These are phyloP conservation scores for Phyllotis vaccarum DNA, from an alignment of 2,797 vertebrate genomes.

Conservation along the genomic window DNA sequence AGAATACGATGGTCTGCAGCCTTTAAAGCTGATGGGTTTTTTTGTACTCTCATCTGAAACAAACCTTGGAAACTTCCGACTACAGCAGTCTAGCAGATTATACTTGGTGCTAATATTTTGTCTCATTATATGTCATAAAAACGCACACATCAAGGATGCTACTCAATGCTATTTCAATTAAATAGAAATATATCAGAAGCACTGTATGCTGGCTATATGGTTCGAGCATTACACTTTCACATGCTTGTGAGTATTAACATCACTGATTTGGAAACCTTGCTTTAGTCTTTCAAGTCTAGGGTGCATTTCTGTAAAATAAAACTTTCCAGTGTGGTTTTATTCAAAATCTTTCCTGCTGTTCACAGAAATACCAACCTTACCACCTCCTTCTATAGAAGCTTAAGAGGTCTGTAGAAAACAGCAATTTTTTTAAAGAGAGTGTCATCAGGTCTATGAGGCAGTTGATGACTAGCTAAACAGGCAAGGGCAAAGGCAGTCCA, in stretches of 20 bases:
- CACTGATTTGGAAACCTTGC: slow-evolving; percentile 65
- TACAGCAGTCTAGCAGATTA: slow-evolving; percentile 57
- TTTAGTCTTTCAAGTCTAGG: slow-evolving; percentile 70
- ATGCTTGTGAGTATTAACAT: slow-evolving; percentile 74
- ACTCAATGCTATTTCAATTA: neutral
- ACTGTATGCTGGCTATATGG: neutral
- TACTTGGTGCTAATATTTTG: slow-evolving; percentile 61
- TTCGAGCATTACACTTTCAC: slow-evolving; percentile 47
- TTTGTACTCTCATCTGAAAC: slow-evolving; percentile 73
- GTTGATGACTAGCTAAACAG: neutral
- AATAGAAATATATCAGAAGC: slow-evolving; percentile 42
- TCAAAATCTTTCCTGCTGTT: slow-evolving; percentile 34
- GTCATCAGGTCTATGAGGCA: neutral
- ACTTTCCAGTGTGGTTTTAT: slow-evolving; percentile 32
- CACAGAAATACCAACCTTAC: slow-evolving; percentile 39
- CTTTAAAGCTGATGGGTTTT: slow-evolving; percentile 66
- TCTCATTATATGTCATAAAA: slow-evolving; percentile 63
- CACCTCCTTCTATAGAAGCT: neutral
- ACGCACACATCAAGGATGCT: slow-evolving; percentile 49
- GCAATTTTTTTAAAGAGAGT: neutral
- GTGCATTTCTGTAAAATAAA: slow-evolving; percentile 71
- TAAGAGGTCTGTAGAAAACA: neutral
- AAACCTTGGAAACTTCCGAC: slow-evolving; percentile 65
- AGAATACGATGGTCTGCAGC: slow-evolving; percentile 77
- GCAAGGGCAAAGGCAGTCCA: neutral